Percentiles rank a stretch among this genome's conserved stretches.
Evolutionary conservation across 2,888 invertebrate species (phyloP).

Genomic region (Synanthedon vespiformis): DNA sequence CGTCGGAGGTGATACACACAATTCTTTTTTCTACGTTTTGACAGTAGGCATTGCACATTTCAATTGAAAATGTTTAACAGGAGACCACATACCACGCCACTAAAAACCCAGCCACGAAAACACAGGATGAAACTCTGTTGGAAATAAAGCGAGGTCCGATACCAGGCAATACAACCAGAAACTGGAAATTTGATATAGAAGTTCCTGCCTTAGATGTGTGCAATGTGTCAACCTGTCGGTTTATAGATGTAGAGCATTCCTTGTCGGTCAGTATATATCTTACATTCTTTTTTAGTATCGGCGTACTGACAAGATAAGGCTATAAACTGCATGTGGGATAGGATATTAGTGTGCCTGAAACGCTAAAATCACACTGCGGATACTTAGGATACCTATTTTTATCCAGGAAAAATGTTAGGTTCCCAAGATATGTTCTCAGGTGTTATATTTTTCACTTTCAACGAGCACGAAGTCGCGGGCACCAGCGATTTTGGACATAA

Average conservation of each 20-base stretch:
- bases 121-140: slow-evolving; percentile 20
- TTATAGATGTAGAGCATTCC: slow-evolving; percentile 76
- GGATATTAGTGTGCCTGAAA: too few species aligned
- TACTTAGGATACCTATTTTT: too few species aligned
- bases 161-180: slow-evolving; percentile 66
- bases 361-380: too few species aligned
- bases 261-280: slow-evolving; percentile 42
- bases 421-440: too few species aligned
- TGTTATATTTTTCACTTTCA: too few species aligned
- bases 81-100: slow-evolving; percentile 30
- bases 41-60: not conserved
- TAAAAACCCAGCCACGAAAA: slow-evolving; percentile 19
- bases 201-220: slow-evolving; percentile 78
- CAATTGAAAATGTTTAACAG: slow-evolving; percentile 9
- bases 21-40: not conserved
- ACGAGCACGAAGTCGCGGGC: too few species aligned
- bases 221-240: slow-evolving; percentile 75
- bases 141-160: slow-evolving; percentile 67
- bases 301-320: too few species aligned
- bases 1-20: too few species aligned
- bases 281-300: too few species aligned
- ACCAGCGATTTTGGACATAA: too few species aligned
- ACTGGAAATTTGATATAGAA: slow-evolving; percentile 73
- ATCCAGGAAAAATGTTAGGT: too few species aligned
- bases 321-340: too few species aligned